phyloP scores from a whole-genome alignment of 2,113 vertebrate species.

The Crotalus viridis region DNA sequence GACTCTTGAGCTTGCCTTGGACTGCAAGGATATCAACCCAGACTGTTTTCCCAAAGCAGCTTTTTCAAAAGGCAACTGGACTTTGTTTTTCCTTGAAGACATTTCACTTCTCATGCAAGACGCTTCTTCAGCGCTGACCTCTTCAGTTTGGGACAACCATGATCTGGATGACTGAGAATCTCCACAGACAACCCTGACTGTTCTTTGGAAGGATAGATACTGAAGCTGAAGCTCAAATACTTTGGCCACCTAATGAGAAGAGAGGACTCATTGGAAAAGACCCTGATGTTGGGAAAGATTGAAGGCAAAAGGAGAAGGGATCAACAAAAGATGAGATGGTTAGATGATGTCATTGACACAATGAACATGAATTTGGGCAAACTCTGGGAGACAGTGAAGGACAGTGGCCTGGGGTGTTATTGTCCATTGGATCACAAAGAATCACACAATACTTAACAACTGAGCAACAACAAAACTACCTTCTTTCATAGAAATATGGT shows the following conservation, averaged over 20 bases:
- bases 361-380: not conserved
- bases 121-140: not conserved
- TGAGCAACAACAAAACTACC: not conserved
- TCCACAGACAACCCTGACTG: not conserved
- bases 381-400: not conserved
- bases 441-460: not conserved
- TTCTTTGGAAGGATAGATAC: not conserved
- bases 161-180: not conserved
- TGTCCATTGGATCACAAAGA: not conserved
- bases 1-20: not conserved
- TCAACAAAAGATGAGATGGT: not conserved
- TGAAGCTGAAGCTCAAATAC: not conserved
- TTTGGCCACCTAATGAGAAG: not conserved
- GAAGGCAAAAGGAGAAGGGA: not conserved
- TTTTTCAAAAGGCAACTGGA: not conserved
- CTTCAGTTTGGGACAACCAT: not conserved
- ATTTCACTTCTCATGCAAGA: not conserved
- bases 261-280: not conserved
- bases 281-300: not conserved
- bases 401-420: not conserved
- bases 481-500: not conserved
- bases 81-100: not conserved
- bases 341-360: not conserved
- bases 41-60: not conserved
- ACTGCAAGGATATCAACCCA: not conserved